These are phyloP conservation scores for Megastigmus dorsalis DNA, from an alignment of 2,888 invertebrate species.

Conservation along the genomic window DNA sequence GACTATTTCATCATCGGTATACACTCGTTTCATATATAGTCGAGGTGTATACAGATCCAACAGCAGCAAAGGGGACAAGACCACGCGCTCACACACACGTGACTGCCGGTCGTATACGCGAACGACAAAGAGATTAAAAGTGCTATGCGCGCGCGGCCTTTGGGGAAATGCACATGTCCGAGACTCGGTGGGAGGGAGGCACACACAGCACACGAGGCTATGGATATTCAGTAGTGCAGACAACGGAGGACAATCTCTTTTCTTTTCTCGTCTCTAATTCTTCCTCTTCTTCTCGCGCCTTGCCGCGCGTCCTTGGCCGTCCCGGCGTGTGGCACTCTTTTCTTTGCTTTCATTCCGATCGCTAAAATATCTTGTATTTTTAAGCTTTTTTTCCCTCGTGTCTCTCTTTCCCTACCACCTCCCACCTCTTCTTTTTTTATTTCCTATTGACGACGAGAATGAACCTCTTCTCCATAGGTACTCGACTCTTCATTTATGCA, in stretches of 20 bases:
- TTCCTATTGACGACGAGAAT: not conserved
- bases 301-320: too few relatives aligned
- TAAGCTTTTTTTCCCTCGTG: too few relatives aligned
- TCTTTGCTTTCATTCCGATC: not conserved
- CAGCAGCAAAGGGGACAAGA: not conserved
- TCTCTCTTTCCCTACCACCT: too few relatives aligned
- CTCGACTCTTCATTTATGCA: too few relatives aligned
- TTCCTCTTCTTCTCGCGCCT: not conserved
- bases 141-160: too few relatives aligned
- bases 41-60: too few relatives aligned
- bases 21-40: not conserved
- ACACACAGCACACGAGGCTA: not conserved
- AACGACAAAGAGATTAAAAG: conserved; percentile 36
- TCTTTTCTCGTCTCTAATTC: not conserved
- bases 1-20: conserved; percentile 21
- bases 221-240: too few relatives aligned
- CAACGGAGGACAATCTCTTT: too few relatives aligned
- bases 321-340: not conserved
- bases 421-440: not conserved
- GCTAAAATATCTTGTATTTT: not conserved
- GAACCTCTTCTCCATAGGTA: not conserved
- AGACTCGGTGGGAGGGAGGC: not conserved
- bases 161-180: not conserved
- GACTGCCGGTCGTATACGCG: not conserved
- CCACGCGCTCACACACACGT: not conserved